Percentiles rank a stretch among this genome's conserved stretches.
Conservation (phyloP, 2,888 invertebrate species). For the Keiferia lycopersicella region DNA sequence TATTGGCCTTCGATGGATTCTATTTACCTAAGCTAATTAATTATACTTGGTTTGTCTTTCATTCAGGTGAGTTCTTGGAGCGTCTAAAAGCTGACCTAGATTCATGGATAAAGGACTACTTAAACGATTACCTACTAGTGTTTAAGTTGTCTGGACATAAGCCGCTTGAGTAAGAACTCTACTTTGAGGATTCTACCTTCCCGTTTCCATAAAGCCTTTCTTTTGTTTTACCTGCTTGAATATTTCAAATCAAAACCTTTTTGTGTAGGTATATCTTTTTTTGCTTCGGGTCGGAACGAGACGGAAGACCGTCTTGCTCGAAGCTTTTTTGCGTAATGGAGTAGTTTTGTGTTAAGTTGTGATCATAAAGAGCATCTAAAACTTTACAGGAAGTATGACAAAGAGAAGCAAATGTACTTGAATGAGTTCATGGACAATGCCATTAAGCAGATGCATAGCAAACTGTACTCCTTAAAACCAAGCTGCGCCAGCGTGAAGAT, state of each 20-base stretch:
- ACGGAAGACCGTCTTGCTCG: too few relatives aligned
- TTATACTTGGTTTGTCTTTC: constrained; percentile 19
- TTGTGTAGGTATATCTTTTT: too few relatives aligned
- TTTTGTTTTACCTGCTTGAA: too few relatives aligned
- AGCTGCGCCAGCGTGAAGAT: constrained; percentile 34
- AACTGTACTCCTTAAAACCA: constrained; percentile 38
- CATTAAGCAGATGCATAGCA: constrained; percentile 41
- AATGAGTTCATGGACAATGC: constrained; percentile 52
- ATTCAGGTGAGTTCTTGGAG: constrained; percentile 51
- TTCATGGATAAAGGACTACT: constrained; percentile 67
- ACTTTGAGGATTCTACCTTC: background rate
- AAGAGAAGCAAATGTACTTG: constrained; percentile 30
- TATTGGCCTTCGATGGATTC: background rate
- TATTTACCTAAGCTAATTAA: background rate
- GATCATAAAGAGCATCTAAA: too few relatives aligned
- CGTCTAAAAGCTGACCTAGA: constrained; percentile 60
- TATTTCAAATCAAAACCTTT: too few relatives aligned
- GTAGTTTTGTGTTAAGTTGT: too few relatives aligned
- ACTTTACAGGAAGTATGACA: constrained; percentile 1
- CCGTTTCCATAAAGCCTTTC: background rate
- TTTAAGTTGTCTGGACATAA: constrained; percentile 34
- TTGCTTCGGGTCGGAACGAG: too few relatives aligned
- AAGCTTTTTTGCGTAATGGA: too few relatives aligned
- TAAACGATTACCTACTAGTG: constrained; percentile 62
- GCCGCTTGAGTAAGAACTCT: constrained; percentile 4